These are phyloP conservation scores for Drosophila lini DNA, from an alignment of 1,140 invertebrate species.

Conservation along the genomic window DNA sequence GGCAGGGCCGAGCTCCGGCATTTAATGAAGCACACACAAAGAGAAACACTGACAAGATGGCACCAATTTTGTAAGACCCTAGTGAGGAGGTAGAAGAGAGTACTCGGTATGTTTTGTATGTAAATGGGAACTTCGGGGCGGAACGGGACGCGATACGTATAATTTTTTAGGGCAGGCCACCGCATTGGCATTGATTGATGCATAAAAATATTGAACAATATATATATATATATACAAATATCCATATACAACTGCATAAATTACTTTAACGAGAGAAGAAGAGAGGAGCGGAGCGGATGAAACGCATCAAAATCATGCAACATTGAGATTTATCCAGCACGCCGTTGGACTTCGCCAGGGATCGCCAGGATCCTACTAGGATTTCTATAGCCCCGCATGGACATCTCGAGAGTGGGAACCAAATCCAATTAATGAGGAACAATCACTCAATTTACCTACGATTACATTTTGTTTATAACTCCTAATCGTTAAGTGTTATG, in stretches of 20 bases:
- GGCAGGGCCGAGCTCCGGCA: constrained; percentile 38
- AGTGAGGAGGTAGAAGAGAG: constrained; percentile 21
- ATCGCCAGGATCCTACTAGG: constrained; percentile 16
- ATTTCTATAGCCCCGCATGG: constrained; percentile 13
- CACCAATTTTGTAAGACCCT: constrained; percentile 54
- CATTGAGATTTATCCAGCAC: constrained; percentile 80
- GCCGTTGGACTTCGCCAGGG: constrained; percentile 45
- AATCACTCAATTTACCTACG: constrained; percentile 80
- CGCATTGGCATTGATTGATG: constrained; percentile 30
- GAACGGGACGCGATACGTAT: constrained; percentile 11
- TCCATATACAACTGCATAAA: constrained; percentile 73
- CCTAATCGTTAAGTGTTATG: constrained; percentile 68
- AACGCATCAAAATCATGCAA: constrained; percentile 76
- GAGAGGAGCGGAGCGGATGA: constrained; percentile 5
- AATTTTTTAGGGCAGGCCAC: constrained; percentile 25
- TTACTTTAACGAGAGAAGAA: constrained; percentile 60
- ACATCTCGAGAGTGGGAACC: constrained; percentile 43
- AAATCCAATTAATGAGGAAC: constrained; percentile 76
- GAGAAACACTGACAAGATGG: constrained; percentile 49
- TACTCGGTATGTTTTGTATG: constrained; percentile 61
- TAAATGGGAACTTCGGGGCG: constrained; percentile 59
- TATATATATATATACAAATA: constrained; percentile 60
- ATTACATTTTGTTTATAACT: constrained; percentile 53
- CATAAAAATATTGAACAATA: constrained; percentile 64
- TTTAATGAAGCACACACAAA: constrained; percentile 37